phyloP scores from a whole-genome alignment of 2,113 vertebrate species.

The Capricornis sumatraensis region DNA sequence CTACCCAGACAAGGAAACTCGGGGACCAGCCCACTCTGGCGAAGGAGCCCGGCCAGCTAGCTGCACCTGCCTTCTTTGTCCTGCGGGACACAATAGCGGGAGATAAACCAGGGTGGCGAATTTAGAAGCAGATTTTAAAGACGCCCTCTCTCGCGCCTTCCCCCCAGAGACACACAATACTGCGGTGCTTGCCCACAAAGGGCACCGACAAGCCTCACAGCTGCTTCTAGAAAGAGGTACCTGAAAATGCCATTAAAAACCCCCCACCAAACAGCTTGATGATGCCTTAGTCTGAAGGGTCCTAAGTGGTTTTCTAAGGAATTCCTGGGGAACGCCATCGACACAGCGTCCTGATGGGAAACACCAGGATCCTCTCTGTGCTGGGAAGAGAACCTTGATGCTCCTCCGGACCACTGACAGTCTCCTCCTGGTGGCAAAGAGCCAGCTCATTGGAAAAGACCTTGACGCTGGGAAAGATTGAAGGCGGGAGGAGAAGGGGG shows the following conservation, averaged over 20 bases:
- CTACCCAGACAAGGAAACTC: not conserved
- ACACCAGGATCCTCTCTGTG: not conserved
- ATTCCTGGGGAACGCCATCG: not conserved
- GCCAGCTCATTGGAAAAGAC: not conserved
- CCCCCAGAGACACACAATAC: not conserved
- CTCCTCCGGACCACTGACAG: not conserved
- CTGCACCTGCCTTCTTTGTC: not conserved
- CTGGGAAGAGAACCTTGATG: not conserved
- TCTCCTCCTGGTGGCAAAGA: not conserved
- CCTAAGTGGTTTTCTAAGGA: too few relatives aligned
- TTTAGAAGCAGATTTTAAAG: not conserved
- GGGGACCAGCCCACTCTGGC: not conserved
- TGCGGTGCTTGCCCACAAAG: rapidly evolving
- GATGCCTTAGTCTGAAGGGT: too few relatives aligned
- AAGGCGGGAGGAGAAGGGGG: not conserved
- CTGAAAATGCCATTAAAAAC: rapidly evolving
- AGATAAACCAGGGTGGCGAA: not conserved
- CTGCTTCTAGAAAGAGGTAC: not conserved
- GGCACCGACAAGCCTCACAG: not conserved
- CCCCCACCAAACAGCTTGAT: not conserved
- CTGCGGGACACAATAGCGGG: not conserved
- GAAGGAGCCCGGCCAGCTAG: not conserved
- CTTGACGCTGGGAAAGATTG: not conserved
- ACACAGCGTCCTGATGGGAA: not conserved
- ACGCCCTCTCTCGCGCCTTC: rapidly evolving